phyloP scores from a whole-genome alignment of 2,113 vertebrate species.

The Calidris pygmaea region DNA sequence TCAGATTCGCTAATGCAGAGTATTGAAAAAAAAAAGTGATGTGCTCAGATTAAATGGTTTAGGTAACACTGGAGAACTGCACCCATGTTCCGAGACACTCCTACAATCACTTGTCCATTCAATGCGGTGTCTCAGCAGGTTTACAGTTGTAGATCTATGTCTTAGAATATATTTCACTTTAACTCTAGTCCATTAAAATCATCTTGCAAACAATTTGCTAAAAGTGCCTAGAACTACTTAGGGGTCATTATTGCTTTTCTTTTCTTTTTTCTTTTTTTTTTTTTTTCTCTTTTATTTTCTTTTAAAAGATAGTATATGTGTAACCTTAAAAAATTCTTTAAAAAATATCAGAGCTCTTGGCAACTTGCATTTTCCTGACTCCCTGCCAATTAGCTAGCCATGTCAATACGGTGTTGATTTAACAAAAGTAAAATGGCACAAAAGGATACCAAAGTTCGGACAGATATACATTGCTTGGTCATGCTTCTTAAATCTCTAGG shows the following conservation, averaged over 20 bases:
- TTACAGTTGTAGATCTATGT: slow-evolving; percentile 54
- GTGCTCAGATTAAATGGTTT: slow-evolving; percentile 72
- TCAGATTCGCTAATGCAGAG: slow-evolving; percentile 67
- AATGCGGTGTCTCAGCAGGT: slow-evolving; percentile 45
- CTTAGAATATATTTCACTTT: slow-evolving; percentile 52
- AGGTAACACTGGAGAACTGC: slow-evolving; percentile 69
- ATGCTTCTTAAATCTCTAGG: slow-evolving; percentile 70
- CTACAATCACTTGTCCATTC: slow-evolving; percentile 61
- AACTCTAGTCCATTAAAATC: slow-evolving; percentile 75
- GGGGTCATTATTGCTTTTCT: slow-evolving; percentile 82
- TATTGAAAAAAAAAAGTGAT: slow-evolving; percentile 63
- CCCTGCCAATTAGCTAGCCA: slow-evolving; percentile 80
- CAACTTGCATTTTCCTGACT: slow-evolving; percentile 78
- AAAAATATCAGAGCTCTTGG: slow-evolving; percentile 84
- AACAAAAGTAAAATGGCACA: slow-evolving; percentile 76
- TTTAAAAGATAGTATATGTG: slow-evolving; percentile 80
- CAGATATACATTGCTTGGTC: slow-evolving; percentile 68
- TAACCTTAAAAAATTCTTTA: slow-evolving; percentile 79
- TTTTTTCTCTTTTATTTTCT: slow-evolving; percentile 63
- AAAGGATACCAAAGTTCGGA: slow-evolving; percentile 74
- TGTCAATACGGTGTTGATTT: slow-evolving; percentile 71
- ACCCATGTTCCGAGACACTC: slow-evolving; percentile 50
- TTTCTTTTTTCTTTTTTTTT: neutral
- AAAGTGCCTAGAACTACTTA: slow-evolving; percentile 81
- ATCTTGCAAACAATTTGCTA: slow-evolving; percentile 76